Evolutionary conservation across 2,888 invertebrate species (phyloP).

Genomic region (Platypus cylindrus): DNA sequence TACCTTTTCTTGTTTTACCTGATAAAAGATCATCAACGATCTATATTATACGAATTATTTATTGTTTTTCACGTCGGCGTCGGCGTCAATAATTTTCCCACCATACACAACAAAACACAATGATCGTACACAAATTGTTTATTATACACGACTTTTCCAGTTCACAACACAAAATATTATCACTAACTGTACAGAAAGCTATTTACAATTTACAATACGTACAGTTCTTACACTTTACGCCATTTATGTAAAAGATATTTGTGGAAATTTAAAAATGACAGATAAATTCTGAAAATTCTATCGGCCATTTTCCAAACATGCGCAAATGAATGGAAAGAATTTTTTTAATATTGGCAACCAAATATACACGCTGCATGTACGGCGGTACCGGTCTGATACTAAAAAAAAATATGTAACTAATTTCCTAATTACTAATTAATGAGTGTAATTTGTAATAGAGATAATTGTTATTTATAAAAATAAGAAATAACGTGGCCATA

Average conservation of each 20-base stretch:
- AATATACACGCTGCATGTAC: constrained; percentile 1
- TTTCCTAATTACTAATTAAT: too few species aligned
- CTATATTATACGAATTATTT: constrained; percentile 36
- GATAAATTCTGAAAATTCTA: constrained; percentile 31
- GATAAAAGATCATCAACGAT: constrained; percentile 30
- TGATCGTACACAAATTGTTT: constrained; percentile 40
- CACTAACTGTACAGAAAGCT: constrained; percentile 61
- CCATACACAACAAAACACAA: constrained; percentile 51
- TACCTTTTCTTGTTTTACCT: constrained; percentile 30
- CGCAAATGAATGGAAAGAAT: too few species aligned
- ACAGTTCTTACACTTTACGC: constrained; percentile 50
- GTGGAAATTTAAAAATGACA: constrained; percentile 39
- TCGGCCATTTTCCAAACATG: constrained; percentile 34
- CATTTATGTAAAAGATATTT: constrained; percentile 54
- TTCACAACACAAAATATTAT: constrained; percentile 48
- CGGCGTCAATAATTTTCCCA: constrained; percentile 44
- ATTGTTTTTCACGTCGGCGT: constrained; percentile 45
- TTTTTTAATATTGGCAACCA: constrained; percentile 16
- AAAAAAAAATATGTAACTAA: too few species aligned
- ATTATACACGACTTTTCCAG: constrained; percentile 39
- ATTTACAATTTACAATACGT: constrained; percentile 60
- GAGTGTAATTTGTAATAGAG: too few species aligned
- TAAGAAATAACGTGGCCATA: too few species aligned
- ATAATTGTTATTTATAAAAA: too few species aligned
- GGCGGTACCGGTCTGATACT: too few species aligned